Conservation (phyloP, 2,888 invertebrate genomes). For the Furcula furcula region DNA sequence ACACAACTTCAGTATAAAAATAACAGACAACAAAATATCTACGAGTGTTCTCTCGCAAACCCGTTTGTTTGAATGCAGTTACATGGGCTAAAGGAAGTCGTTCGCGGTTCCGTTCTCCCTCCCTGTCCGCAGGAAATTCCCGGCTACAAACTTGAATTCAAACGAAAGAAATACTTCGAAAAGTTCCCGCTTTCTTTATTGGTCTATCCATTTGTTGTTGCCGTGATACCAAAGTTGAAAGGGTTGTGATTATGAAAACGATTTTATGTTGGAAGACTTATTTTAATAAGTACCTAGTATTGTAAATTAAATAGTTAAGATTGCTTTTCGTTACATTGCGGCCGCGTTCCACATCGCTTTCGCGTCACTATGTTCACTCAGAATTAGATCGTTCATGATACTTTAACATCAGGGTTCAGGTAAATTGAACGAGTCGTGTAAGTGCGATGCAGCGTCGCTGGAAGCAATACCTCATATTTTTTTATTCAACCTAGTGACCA, state of each 20-base stretch:
- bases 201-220: conserved; percentile 50
- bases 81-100: conserved; percentile 57
- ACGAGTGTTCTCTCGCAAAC: conserved; percentile 7
- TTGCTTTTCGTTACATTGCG: no score
- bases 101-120: conserved; percentile 56
- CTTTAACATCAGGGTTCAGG: no score
- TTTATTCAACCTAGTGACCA: no score
- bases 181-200: conserved; percentile 53
- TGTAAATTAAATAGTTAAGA: no score
- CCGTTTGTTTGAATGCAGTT: conserved; percentile 40
- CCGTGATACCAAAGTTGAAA: conserved; percentile 33
- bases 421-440: no score
- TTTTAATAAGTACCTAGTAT: no score
- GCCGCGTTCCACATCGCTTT: no score
- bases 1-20: not conserved
- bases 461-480: no score
- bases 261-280: not conserved
- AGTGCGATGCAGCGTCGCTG: no score
- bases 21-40: not conserved
- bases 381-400: no score
- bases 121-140: conserved; percentile 50
- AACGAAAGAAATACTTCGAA: conserved; percentile 67
- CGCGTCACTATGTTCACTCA: no score
- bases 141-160: conserved; percentile 50
- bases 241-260: conserved; percentile 21